These are phyloP conservation scores for Plecturocebus donacophilus DNA, from an alignment of 2,113 vertebrate genomes.

Conservation along the genomic window DNA sequence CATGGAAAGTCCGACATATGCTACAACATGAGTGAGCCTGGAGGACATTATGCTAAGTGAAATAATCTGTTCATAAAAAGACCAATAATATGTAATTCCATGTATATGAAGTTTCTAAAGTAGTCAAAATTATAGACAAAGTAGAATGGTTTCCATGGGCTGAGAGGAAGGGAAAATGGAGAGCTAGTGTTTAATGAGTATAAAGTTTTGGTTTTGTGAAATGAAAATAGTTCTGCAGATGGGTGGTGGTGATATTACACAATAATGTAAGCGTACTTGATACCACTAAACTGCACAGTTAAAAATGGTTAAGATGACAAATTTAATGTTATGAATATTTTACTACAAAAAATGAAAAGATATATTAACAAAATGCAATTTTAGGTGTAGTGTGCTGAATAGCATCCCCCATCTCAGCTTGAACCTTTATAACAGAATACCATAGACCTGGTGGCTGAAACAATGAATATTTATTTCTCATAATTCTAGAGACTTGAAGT, in stretches of 20 bases:
- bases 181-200: background rate
- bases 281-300: background rate
- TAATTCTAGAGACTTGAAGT: background rate
- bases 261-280: background rate
- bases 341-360: background rate
- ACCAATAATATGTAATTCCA: background rate
- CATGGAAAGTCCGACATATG: background rate
- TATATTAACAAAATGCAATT: background rate
- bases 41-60: background rate
- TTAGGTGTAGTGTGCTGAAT: background rate
- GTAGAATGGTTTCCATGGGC: background rate
- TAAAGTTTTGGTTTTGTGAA: background rate
- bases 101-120: background rate
- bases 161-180: background rate
- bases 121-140: background rate
- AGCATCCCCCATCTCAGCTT: background rate
- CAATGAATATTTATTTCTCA: background rate
- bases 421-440: background rate
- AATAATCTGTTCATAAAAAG: background rate
- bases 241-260: background rate
- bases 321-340: background rate
- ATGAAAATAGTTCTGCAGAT: background rate
- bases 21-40: background rate
- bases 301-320: background rate
- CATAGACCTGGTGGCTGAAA: background rate